Base-by-base conservation (phyloP, 92 coral and sea anemone species). In the Porites rus region DNA sequence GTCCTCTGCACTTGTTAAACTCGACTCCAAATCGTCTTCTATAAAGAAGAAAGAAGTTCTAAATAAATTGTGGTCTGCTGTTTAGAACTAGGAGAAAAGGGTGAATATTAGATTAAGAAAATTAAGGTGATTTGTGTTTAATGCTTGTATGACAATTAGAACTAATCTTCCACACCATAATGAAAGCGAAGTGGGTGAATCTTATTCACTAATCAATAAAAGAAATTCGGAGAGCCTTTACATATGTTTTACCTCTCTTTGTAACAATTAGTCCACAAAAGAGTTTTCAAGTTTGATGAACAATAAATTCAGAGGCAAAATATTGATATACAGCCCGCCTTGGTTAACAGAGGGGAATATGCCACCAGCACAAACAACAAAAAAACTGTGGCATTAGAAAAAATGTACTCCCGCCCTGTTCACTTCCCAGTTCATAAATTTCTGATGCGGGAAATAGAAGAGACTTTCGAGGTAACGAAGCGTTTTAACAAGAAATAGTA, bases 81-180 rank as follows among this genome's bases (percentile, higher is more conserved):
- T 85, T 89, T 81, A 60, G 69, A 79, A 60, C 77, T 51, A 69
- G 67, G 79, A 25, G 83, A 86, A 72, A 50, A 68, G 69, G 76
- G 89, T 86, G 93, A 93, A 90, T 90, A 94, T 84, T 87, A 91
- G 88, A 94, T 94, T 94, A 93, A 93, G 65, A 75, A 85, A 91
- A 86, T 94, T 82, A 91, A 88, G 94, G 80, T 90, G 91, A 94
- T 91, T 92, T 83, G 94, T 79, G 88, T 90, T 93, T 88, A 91
- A 93, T 94, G 91, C 90, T 85, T 66, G 84, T 79, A 69, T 75
- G 89, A 76, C 92, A 83, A 92, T 94, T 61, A 91, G 87, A 88
- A 77, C 70, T 85, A 83, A 73, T 83, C 74, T 73, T 83, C 64
- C 22, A 62, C 74, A 64, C 87, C 62, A 83, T 74, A 83, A 83